Evolutionary conservation across 2,888 invertebrate species (phyloP), one percentile per base, ranked within the genome.

Genomic region (Keiferia lycopersicella): DNA sequence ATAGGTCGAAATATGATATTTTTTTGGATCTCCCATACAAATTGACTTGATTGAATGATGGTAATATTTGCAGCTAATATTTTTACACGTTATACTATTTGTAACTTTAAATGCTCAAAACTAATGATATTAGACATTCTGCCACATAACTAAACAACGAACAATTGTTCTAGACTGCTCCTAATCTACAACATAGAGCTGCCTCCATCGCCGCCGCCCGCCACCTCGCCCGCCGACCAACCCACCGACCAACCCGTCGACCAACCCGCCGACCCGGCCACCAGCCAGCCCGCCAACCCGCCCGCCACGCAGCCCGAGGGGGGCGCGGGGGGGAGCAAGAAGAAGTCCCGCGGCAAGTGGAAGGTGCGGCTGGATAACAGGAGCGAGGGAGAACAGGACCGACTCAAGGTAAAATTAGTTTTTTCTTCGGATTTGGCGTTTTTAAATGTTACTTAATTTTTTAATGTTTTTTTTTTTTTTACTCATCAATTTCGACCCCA

Each of bases 151-250:
- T 6, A 26, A 26, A 26, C 26, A 26, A 22, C 51, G 22, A 51
- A 51, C 10, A 22, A 10, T 22, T 53, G 18, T 50, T 83, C 0
- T 84, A 96, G 96, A 79, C 92, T 96, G 71, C 89, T 96, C n/a
- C 94, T 94, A 84, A 94, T 94, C 73, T 94, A 96, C 84, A 95
- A 96, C 75, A 92, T 96, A 64, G 94, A 94, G 73, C 87, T 93
- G 11, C 93, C 94, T 68, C 94, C 22, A 6, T 6, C 16, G 26
- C 11, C 22, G 7, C 18, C 22, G 14, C 12, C 20, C 4, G 26
- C 16, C 6, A 20, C 51, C 22, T 22, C 10, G 14, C 10, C 22
- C 12, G 51, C 11, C 4, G 26, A 12, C 12, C 14, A 26, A n/a
- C 7, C 56, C 2, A 8, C n/a, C 26, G 86, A 12, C 22, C 14